These are phyloP conservation scores for Hassar affinis DNA, from an alignment of 2,113 vertebrate species.

Conservation along the genomic window DNA sequence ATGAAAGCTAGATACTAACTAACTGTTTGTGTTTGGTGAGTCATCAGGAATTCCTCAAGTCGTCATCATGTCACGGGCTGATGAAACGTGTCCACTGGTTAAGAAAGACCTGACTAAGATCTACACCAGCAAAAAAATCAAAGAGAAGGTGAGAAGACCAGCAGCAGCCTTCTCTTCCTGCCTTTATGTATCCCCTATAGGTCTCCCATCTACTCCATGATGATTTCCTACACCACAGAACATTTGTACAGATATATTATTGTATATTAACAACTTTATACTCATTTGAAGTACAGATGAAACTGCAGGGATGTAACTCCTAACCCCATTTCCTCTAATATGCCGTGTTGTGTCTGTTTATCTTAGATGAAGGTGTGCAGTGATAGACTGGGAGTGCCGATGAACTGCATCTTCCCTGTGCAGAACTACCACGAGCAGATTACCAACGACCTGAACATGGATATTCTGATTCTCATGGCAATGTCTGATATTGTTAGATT, in stretches of 20 bases:
- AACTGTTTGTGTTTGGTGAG: not conserved
- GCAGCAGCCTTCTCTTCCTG: not conserved
- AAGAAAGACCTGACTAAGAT: not conserved
- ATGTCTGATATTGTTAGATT: not conserved
- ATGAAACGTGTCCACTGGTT: constrained; percentile 8
- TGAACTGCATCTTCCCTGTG: constrained; percentile 47
- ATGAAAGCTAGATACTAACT: not conserved
- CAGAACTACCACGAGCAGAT: constrained; percentile 42
- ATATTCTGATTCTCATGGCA: constrained; percentile 27
- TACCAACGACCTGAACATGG: not conserved
- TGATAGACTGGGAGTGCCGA: not conserved
- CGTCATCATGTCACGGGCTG: not conserved
- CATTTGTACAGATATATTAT: not conserved
- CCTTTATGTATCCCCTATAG: not conserved
- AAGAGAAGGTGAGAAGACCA: constrained; percentile 21
- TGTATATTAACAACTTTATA: no score
- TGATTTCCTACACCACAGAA: not conserved
- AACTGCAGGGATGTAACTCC: not conserved
- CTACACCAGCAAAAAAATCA: constrained; percentile 37
- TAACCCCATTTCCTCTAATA: not conserved
- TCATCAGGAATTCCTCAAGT: constrained; percentile 28
- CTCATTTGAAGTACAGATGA: not conserved
- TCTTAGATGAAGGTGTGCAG: constrained; percentile 35
- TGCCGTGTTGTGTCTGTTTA: not conserved
- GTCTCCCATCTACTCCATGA: not conserved